These are phyloP conservation scores for Aproaerema taeniolella DNA, from an alignment of 2,888 invertebrate genomes.

Conservation along the genomic window DNA sequence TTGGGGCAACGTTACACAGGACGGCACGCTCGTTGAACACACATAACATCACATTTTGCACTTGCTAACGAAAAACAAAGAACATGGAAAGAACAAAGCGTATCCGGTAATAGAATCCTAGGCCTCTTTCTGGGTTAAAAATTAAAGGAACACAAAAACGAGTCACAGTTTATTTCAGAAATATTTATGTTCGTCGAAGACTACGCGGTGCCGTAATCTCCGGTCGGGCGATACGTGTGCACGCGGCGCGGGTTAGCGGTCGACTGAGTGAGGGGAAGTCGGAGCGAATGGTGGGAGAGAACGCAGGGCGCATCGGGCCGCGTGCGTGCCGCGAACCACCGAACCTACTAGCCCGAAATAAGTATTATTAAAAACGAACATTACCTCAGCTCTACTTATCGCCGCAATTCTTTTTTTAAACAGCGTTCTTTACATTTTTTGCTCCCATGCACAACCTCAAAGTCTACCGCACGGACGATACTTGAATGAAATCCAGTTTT, in stretches of 20 bases:
- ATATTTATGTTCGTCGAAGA: slow-evolving; percentile 53
- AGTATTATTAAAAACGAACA: slow-evolving; percentile 44
- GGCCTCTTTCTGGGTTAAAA: slow-evolving; percentile 32
- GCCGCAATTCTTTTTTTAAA: slow-evolving; percentile 20
- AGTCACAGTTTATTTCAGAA: slow-evolving; percentile 48
- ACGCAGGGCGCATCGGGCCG: slow-evolving; percentile 54
- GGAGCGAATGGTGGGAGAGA: slow-evolving; percentile 47
- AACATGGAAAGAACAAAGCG: slow-evolving; percentile 39
- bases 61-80: slow-evolving; percentile 56
- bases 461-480: not conserved
- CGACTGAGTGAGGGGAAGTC: slow-evolving; percentile 54
- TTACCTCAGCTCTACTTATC: slow-evolving; percentile 26
- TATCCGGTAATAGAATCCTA: slow-evolving; percentile 44
- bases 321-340: slow-evolving; percentile 35
- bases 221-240: slow-evolving; percentile 29
- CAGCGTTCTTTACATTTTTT: slow-evolving; percentile 16
- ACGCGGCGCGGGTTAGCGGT: slow-evolving; percentile 45
- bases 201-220: slow-evolving; percentile 39
- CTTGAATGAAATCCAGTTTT: slow-evolving; percentile 8
- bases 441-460: not conserved
- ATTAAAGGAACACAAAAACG: slow-evolving; percentile 41
- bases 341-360: slow-evolving; percentile 39
- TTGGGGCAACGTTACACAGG: slow-evolving; percentile 63
- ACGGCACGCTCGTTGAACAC: slow-evolving; percentile 59
- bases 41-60: slow-evolving; percentile 75